Evolutionary conservation across 2,888 invertebrate genomes (phyloP).

Genomic region (Entomobrya proxima): DNA sequence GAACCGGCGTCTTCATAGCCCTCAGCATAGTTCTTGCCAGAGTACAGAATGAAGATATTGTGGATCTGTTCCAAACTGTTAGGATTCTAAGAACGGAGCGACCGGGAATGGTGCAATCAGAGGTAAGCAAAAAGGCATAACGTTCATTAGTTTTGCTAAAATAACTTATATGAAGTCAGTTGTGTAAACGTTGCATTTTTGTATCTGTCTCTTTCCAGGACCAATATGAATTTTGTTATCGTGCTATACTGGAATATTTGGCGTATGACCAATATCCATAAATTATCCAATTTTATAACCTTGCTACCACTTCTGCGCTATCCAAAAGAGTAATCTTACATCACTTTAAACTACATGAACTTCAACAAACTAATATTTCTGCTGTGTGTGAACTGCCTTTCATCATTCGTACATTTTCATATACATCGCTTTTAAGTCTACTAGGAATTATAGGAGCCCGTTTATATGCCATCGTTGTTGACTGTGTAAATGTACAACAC

Average conservation of each 20-base stretch:
- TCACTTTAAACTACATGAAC: background rate
- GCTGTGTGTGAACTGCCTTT: conserved; percentile 55
- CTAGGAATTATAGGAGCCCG: background rate
- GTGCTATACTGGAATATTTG: conserved; percentile 98
- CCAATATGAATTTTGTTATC: conserved; percentile 99
- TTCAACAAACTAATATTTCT: conserved; percentile 7
- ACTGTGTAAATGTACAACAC: background rate
- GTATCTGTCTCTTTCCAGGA: conserved; percentile 82
- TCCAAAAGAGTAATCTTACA: conserved; percentile 21
- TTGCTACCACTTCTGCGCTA: conserved; percentile 41
- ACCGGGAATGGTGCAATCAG: conserved; percentile 99
- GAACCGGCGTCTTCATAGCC: conserved; percentile 99
- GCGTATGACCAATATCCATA: conserved; percentile 75
- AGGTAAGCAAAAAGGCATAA: no score
- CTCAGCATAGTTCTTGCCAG: conserved; percentile 98
- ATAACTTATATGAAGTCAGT: no score
- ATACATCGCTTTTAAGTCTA: conserved; percentile 10
- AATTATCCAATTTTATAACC: conserved; percentile 47
- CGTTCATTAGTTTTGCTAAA: no score
- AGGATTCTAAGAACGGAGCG: conserved; percentile 98
- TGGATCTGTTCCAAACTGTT: conserved; percentile 99
- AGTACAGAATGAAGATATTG: conserved; percentile 99
- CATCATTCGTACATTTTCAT: conserved; percentile 28
- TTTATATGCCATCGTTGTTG: background rate
- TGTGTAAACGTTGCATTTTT: background rate